Percentiles rank a stretch among this genome's conserved stretches.
phyloP scores from a whole-genome alignment of 1,140 invertebrate genomes.

The Brachionus plicatilis region DNA sequence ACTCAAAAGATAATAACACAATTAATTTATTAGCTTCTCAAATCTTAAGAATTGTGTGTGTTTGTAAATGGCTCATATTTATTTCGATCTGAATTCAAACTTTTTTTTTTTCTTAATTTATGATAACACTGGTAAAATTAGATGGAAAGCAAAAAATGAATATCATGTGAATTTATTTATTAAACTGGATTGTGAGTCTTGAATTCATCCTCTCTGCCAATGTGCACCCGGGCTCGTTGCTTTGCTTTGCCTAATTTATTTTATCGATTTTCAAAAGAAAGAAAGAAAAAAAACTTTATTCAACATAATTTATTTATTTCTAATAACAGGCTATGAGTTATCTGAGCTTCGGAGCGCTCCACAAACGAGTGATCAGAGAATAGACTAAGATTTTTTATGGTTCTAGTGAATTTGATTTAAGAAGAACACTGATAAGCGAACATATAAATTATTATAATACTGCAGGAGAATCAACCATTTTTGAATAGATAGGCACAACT shows the following conservation, averaged over 20 bases:
- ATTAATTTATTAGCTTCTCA: background rate
- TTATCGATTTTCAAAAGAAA: background rate
- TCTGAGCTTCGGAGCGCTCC: background rate
- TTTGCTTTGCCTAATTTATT: conserved; percentile 9
- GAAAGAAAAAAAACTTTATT: background rate
- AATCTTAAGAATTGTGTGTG: background rate
- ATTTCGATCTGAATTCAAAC: background rate
- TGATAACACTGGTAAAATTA: conserved; percentile 11
- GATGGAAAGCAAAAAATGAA: background rate
- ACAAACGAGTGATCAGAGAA: background rate
- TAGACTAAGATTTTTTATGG: background rate
- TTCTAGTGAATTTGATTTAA: conserved; percentile 6
- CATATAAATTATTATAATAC: background rate
- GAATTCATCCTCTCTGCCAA: background rate
- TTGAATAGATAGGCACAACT: background rate
- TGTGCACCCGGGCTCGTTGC: background rate
- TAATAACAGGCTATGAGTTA: background rate
- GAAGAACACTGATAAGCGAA: background rate
- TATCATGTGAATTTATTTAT: conserved; percentile 25
- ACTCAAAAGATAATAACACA: background rate
- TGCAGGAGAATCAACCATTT: background rate
- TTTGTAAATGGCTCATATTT: background rate
- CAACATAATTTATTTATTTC: background rate
- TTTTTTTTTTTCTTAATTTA: background rate
- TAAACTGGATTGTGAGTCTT: background rate